These are phyloP conservation scores for Brachionus paranguensis DNA, from an alignment of 1,140 invertebrate genomes.

Conservation along the genomic window DNA sequence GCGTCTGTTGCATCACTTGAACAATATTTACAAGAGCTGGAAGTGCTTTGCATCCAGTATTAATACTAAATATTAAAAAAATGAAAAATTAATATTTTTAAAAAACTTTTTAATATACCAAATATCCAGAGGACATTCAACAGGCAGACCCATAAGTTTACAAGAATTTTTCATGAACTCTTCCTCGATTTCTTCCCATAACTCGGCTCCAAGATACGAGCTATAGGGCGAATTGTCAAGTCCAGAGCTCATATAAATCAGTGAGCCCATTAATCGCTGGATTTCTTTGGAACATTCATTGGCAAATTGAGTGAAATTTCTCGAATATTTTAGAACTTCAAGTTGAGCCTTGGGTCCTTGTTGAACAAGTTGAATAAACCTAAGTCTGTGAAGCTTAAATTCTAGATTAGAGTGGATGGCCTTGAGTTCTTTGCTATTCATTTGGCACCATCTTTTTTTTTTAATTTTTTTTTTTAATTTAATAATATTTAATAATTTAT, in stretches of 20 bases:
- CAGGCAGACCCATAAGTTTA: constrained; percentile 75
- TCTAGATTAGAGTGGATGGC: constrained; percentile 66
- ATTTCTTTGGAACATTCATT: constrained; percentile 74
- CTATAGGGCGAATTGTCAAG: constrained; percentile 74
- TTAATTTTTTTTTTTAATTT: constrained; percentile 20
- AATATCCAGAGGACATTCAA: constrained; percentile 72
- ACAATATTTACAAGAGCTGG: constrained; percentile 87
- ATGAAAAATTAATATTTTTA: constrained; percentile 26
- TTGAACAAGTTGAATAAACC: constrained; percentile 67
- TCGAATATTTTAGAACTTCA: constrained; percentile 78
- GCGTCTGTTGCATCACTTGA: constrained; percentile 89
- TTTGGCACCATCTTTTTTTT: constrained; percentile 56
- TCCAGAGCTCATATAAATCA: constrained; percentile 73
- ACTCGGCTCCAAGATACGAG: constrained; percentile 68
- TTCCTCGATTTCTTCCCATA: constrained; percentile 80
- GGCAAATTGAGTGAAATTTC: constrained; percentile 78
- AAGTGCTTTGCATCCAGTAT: constrained; percentile 82
- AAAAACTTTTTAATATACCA: constrained; percentile 53
- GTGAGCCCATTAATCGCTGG: constrained; percentile 78
- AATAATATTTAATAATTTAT: too few species aligned
- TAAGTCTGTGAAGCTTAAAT: constrained; percentile 74
- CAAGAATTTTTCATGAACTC: constrained; percentile 88
- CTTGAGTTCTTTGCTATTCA: constrained; percentile 50
- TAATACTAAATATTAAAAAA: constrained; percentile 62
- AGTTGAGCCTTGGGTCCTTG: constrained; percentile 64